Evolutionary conservation across 1,140 invertebrate genomes (phyloP), one percentile per base, ranked within the genome.

Genomic region (Cryptotermes secundus): DNA sequence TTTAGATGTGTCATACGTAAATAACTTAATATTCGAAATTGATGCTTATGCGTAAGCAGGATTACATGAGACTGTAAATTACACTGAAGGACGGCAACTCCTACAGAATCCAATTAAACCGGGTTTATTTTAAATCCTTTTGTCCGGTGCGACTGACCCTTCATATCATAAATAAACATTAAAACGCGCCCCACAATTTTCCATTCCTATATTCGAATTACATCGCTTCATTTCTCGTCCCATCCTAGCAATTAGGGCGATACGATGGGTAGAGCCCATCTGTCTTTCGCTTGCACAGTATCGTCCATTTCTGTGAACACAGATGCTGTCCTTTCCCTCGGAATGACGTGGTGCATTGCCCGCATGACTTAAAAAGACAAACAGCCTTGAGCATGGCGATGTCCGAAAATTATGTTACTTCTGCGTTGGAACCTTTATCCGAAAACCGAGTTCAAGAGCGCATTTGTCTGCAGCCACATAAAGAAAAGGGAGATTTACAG

Each of bases 141-240:
- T 72, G 59, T 72, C 59, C 59, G 10, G 59, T 31, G 59, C 31
- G 59, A 31, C 59, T 7, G n/a, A 26, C 9, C 59, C 26, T 72
- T 10, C 59, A 31, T 72, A 26, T 72, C 59, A 72, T 72, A 72
- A 72, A 72, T 72, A 72, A 72, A 72, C 59, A 72, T 72, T 72
- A 72, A 72, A 72, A 31, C 9, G 12, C n/a, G n/a, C n/a, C 59
- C n/a, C n/a, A 31, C 59, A 26, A 72, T 72, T 31, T 72, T n/a
- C 26, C 9, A 31, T 72, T 31, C 59, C 59, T 7, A 31, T 72
- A 31, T n/a, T 49, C 59, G 59, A 31, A 72, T 72, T 72, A 72
- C n/a, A 26, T 72, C n/a, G 59, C n/a, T 31, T 72, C 59, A 72
- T 31, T 72, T 72, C 59, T 72, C 59, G 31, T 72, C 26, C n/a